Base-by-base conservation (phyloP, 1,140 invertebrate species). In the Asobara japonica region DNA sequence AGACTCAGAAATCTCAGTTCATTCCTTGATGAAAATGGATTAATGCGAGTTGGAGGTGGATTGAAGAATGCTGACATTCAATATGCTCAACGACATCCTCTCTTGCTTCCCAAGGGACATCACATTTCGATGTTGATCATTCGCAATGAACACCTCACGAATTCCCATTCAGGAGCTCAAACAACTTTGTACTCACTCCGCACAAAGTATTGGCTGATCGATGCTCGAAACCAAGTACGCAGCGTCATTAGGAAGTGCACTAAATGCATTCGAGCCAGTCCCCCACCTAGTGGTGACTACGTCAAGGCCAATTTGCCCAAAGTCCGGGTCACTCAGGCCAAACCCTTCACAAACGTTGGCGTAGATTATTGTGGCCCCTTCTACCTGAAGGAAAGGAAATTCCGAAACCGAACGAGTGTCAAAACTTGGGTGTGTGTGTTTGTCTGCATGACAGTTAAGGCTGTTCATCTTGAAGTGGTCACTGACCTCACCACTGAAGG, bases 381-480 rank as follows among this genome's bases (percentile, higher is more conserved):
- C n/a, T n/a, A n/a, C n/a, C n/a, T n/a, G n/a, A n/a, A n/a, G n/a
- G n/a, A n/a, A n/a, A n/a, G n/a, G n/a, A n/a, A n/a, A n/a, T n/a
- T n/a, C n/a, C n/a, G n/a, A n/a, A n/a, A n/a, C n/a, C n/a, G n/a
- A n/a, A n/a, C n/a, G n/a, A n/a, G n/a, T n/a, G n/a, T n/a, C n/a
- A n/a, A n/a, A n/a, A n/a, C n/a, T 0, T 86, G 84, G 51, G 72
- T 84, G 3, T 62, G 60, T 25, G 25, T 88, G 0, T 86, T 86
- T 66, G 68, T 84, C 2, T 87, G 84, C 77, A 69, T 83, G 33
- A 48, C 76, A 1, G 79, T 80, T 0, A 78, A 79, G 25, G 83
- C 84, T 0, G 69, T 86, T 0, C 84, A 87, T 74, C 65, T 86
- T 18, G 84, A 88, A 64, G 66, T 84, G 0, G 79, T 86, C 0